Percentiles rank a stretch among this genome's conserved stretches.
phyloP scores from a whole-genome alignment of 2,888 invertebrate species.

The Acanthosepion pharaonis region DNA sequence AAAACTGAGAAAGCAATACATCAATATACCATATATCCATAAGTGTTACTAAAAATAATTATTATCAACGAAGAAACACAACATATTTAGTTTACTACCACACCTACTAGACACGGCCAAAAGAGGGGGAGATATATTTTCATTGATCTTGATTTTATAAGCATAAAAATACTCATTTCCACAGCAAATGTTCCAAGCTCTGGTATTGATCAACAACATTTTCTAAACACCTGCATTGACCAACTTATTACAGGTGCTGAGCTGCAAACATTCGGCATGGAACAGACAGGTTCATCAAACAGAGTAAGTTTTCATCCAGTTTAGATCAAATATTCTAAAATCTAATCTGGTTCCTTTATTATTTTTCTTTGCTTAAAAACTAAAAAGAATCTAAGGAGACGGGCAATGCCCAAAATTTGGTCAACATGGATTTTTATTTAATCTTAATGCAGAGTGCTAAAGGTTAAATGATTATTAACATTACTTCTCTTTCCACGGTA shows the following conservation, averaged over 20 bases:
- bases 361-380: neutral
- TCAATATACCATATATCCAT: too few relatives aligned
- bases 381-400: neutral
- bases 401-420: neutral
- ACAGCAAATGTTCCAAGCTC: neutral
- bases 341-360: neutral
- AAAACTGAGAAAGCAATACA: too few relatives aligned
- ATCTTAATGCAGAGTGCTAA: too few relatives aligned
- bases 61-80: neutral
- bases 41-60: too few relatives aligned
- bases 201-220: neutral
- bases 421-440: too few relatives aligned
- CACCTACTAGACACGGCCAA: neutral
- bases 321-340: neutral
- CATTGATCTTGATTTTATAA: slow-evolving; percentile 16
- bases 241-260: neutral
- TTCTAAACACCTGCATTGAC: neutral
- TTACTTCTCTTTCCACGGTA: too few relatives aligned
- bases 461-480: too few relatives aligned
- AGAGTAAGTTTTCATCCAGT: neutral
- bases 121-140: neutral
- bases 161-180: neutral
- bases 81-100: neutral
- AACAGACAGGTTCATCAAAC: neutral
- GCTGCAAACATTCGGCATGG: neutral